Evolutionary conservation across 2,797 vertebrate genomes (phyloP), one percentile per base, ranked within the genome.

Genomic region (Pseudochaenichthys georgianus): DNA sequence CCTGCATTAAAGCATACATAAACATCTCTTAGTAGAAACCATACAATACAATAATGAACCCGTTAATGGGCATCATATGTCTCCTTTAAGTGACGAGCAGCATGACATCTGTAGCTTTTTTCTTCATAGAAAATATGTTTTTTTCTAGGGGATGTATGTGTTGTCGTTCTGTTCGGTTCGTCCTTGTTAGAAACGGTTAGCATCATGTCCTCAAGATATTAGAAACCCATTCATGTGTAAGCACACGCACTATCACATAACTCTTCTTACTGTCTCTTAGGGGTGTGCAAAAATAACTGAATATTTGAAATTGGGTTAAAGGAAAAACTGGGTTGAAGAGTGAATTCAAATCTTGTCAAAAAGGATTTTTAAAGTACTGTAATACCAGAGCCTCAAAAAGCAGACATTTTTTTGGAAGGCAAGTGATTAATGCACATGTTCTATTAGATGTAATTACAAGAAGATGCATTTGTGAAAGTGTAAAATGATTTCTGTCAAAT

Each of bases 241-340:
- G 45, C 66, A 31, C 75, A 75, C 84, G 21, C 23, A 43, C 80
- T 73, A 64, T 17, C 52, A 12, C 85, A 66, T 71, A 76, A 63
- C 72, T 79, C 80, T 75, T 66, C 73, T 66, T 74, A 53, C 82
- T 70, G 84, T 86, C 89, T 91, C 88, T 82, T 47, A 84, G 80
- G 90, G 88, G 80, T 71, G 81, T 86, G 88, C 89, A 85, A 80
- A 92, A 93, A 93, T 91, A 93, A 90, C 86, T 50, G 68, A 73
- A 88, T 83, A 83, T 87, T 87, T 82, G 76, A 80, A 93, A 91
- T 73, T 91, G 78, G 91, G 89, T 91, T 92, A 83, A 87, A 80
- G 82, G 72, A 85, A 86, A 88, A 92, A 90, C 76, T 91, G 78
- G 86, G 92, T 89, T 90, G 84, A 88, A 80, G 83, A 83, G 64